Conservation (phyloP, 2,113 vertebrate genomes). For the Halcyon malimbica region DNA sequence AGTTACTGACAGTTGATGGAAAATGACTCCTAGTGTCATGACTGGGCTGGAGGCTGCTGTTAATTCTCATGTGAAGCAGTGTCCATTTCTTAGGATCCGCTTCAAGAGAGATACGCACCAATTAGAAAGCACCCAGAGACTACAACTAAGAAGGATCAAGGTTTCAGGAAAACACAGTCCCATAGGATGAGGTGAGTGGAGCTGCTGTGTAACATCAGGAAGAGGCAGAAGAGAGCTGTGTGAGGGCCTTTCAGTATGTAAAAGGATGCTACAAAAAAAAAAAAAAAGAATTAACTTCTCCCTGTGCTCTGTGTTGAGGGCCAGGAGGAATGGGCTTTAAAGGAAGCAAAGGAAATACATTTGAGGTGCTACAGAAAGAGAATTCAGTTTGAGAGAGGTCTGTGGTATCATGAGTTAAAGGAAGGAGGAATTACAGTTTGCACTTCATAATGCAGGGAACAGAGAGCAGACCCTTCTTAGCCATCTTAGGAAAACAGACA, state of each 20-base stretch:
- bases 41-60: not conserved
- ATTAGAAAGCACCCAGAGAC: not conserved
- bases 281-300: not conserved
- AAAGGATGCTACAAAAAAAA: not conserved
- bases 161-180: not conserved
- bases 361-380: not conserved
- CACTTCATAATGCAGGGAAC: not conserved
- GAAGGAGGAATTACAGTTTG: not conserved
- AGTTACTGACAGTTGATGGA: too few relatives aligned
- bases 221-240: not conserved
- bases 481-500: too few relatives aligned
- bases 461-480: not conserved
- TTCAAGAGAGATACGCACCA: not conserved
- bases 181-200: too few relatives aligned
- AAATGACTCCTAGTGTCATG: not conserved
- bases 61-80: not conserved
- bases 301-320: rapidly evolving
- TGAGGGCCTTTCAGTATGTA: not conserved
- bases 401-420: not conserved
- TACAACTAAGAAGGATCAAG: not conserved
- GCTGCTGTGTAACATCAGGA: not conserved
- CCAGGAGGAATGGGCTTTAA: not conserved
- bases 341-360: not conserved
- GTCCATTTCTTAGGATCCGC: not conserved
- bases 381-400: too few relatives aligned